Evolutionary conservation across 1,140 invertebrate genomes (phyloP).

Genomic region (Colletes latitarsis): DNA sequence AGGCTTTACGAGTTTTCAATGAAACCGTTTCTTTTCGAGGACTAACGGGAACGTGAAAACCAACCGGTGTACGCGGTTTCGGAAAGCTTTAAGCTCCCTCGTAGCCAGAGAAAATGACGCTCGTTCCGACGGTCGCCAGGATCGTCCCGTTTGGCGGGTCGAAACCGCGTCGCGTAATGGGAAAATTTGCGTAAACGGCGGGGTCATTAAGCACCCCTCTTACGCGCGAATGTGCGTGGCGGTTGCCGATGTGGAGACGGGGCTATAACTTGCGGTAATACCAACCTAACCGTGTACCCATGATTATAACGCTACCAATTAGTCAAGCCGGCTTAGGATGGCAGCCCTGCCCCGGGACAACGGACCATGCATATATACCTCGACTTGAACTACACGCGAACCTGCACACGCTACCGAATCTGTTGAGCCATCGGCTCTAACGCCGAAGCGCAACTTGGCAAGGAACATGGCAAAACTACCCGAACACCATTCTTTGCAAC

Average conservation of each 20-base stretch:
- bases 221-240: slow-evolving; percentile 69
- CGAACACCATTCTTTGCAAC: too few relatives aligned
- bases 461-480: slow-evolving; percentile 1
- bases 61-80: slow-evolving; percentile 31
- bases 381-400: slow-evolving; percentile 14
- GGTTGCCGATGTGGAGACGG: slow-evolving; percentile 66
- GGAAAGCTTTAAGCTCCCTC: slow-evolving; percentile 36
- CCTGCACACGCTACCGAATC: background rate
- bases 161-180: slow-evolving; percentile 80
- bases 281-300: slow-evolving; percentile 81
- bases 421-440: slow-evolving; percentile 24
- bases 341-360: slow-evolving; percentile 72
- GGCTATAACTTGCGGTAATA: slow-evolving; percentile 81
- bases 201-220: slow-evolving; percentile 78
- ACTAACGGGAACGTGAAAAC: slow-evolving; percentile 2
- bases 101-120: slow-evolving; percentile 67
- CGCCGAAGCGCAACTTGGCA: background rate
- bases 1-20: too few relatives aligned
- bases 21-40: background rate
- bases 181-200: slow-evolving; percentile 82
- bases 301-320: slow-evolving; percentile 82
- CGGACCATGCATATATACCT: slow-evolving; percentile 37
- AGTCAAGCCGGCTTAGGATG: slow-evolving; percentile 81
- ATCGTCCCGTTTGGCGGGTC: slow-evolving; percentile 74
- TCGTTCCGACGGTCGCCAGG: slow-evolving; percentile 65